Evolutionary conservation across 2,113 vertebrate species (phyloP), one percentile per base, ranked within the genome.

Genomic region (Shinisaurus crocodilurus): DNA sequence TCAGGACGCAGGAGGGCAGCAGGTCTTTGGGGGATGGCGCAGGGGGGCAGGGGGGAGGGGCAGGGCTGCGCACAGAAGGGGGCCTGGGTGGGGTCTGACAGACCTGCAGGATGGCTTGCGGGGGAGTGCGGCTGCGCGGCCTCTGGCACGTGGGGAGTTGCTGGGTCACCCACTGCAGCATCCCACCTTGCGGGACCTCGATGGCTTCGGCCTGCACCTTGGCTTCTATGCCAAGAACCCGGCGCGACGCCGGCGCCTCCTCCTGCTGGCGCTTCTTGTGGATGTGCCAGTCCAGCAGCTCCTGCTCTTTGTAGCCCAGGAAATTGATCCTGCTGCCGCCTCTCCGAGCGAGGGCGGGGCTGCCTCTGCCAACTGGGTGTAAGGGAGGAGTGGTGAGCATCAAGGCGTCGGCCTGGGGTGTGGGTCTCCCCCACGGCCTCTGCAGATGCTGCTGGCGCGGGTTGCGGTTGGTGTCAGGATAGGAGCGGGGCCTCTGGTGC

Each of bases 231-330:
- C 81, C 23, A n/a, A 60, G n/a, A 9, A 20, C 20, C 57, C 37
- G 29, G 70, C 7, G 48, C 48, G 48, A 48, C 7, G 48, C 3
- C 48, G 48, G 48, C 48, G 7, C 48, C 5, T 10, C 57, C 57
- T 10, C 40, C 10, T 79, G 16, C 29, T 27, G 6, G 13, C n/a
- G 75, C 50, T 88, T 80, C 60, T 25, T 69, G 32, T 88, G 87
- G 32, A 80, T 9, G 63, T 88, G 76, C 60, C 57, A 88, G 76
- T 79, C 76, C 29, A 88, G 87, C 76, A 81, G 45, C 63, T 88
- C 76, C 45, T 69, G 77, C 6, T 70, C 43, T 48, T 81, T 54
- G 63, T 69, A 54, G 63, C 45, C 77, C 77, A 88, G 45, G 29
- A 76, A 76, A 29, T 8, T 1, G 48, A 69, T 29, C 34, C 65